Evolutionary conservation across 2,888 invertebrate species (phyloP), one percentile per base, ranked within the genome.

Genomic region (Perizoma flavofasciatum): DNA sequence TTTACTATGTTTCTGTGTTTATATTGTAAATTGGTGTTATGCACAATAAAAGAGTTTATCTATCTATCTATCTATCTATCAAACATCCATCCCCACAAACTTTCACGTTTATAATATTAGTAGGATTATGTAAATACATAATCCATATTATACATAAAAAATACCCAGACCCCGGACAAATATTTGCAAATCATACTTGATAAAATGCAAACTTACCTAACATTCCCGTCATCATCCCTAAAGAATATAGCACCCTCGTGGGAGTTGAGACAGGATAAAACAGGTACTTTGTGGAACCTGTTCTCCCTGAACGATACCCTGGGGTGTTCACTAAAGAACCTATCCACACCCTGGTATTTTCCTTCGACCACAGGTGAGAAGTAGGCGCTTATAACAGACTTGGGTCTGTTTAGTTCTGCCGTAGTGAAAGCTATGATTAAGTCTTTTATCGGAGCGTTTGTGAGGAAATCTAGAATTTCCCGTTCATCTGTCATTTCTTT

Each of bases 211-310:
- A n/a, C n/a, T n/a, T n/a, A n/a, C 51, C 51, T 34, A 7, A 54
- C 47, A 37, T 47, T 45, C 1, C 52, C 54, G 0, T 85, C 86
- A 0, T 76, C 55, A 0, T 69, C 71, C 49, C 84, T 69, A 5
- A 88, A 43, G 62, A 92, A 91, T 0, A 81, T 59, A 0, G 81
- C 90, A 0, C 79, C 86, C 71, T 92, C 91, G 11, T 83, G 79
- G 0, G 85, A 83, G 59, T 80, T 78, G 0, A 75, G 48, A 0
- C 86, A 82, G 0, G 70, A 50, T 0, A 92, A 39, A 0, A 82
- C 59, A 0, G 92, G 90, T 0, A 90, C 72, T 61, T 82, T 85
- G 1, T 72, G 68, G 22, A 77, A 81, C 1, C 77, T 70, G 57
- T 83, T 81, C 5, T 73, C 64, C 1, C 66, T 66, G 1, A 89